Percentiles rank a stretch among this genome's conserved stretches.
phyloP scores from a whole-genome alignment of 2,113 vertebrate species.

The Dipodomys ordii region DNA sequence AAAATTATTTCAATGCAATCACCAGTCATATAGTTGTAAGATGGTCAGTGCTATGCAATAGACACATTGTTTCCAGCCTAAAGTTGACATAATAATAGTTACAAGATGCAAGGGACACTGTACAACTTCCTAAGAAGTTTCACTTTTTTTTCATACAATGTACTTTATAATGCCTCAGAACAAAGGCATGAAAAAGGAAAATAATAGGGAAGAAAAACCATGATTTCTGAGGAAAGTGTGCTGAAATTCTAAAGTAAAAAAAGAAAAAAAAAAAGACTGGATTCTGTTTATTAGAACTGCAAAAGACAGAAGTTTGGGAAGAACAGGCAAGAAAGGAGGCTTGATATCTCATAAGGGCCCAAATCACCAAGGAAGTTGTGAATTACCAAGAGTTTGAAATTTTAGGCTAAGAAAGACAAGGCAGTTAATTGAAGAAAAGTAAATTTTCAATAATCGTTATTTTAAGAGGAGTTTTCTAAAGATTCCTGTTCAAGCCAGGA shows the following conservation, averaged over 20 bases:
- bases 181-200: not conserved
- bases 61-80: not conserved
- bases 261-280: too few species aligned
- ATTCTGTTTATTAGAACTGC: not conserved
- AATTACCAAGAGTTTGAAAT: not conserved
- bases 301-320: not conserved
- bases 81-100: not conserved
- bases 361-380: not conserved
- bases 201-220: not conserved
- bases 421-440: not conserved
- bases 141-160: not conserved
- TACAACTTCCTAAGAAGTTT: not conserved
- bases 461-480: too few species aligned
- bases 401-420: not conserved
- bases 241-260: not conserved
- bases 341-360: not conserved
- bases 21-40: not conserved
- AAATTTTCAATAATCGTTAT: not conserved
- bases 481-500: too few species aligned
- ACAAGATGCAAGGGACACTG: not conserved
- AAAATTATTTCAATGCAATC: not conserved
- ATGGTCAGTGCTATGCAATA: not conserved
- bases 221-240: not conserved
- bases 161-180: not conserved
- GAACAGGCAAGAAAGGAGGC: not conserved